Evolutionary conservation across 2,113 vertebrate species (phyloP).

Genomic region (Holacanthus passer): DNA sequence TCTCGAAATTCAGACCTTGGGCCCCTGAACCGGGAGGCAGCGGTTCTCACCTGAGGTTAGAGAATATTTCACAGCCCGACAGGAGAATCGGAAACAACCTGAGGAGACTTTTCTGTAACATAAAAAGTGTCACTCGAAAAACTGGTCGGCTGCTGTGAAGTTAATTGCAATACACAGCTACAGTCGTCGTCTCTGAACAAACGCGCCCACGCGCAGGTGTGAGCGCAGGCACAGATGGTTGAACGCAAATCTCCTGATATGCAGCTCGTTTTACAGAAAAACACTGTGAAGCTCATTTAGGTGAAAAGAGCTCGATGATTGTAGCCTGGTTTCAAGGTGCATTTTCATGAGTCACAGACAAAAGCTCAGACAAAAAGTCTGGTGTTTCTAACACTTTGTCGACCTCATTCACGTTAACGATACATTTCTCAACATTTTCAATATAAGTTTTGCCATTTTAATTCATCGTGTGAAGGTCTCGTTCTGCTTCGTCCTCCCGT

Average conservation of each 20-base stretch:
- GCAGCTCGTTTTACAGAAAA: conserved; percentile 5
- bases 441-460: not conserved
- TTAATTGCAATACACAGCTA: not conserved
- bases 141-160: not conserved
- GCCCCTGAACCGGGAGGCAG: not conserved
- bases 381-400: too few species aligned
- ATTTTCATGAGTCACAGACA: not conserved
- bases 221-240: not conserved
- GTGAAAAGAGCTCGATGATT: not conserved
- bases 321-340: not conserved
- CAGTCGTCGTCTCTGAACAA: conserved; percentile 7
- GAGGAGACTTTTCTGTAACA: not conserved
- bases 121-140: too few species aligned
- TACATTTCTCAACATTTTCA: not conserved
- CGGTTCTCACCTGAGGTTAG: not conserved
- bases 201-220: not conserved
- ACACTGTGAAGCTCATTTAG: not conserved
- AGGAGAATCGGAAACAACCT: not conserved
- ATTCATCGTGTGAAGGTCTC: not conserved
- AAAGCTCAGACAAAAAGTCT: not conserved
- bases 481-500: not conserved
- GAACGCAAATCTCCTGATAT: conserved; percentile 21
- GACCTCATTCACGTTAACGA: too few species aligned
- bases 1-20: conserved; percentile 6
- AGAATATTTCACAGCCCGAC: not conserved